These are phyloP conservation scores for Xiphorhynchus elegans DNA, from an alignment of 2,113 vertebrate genomes.

Conservation along the genomic window DNA sequence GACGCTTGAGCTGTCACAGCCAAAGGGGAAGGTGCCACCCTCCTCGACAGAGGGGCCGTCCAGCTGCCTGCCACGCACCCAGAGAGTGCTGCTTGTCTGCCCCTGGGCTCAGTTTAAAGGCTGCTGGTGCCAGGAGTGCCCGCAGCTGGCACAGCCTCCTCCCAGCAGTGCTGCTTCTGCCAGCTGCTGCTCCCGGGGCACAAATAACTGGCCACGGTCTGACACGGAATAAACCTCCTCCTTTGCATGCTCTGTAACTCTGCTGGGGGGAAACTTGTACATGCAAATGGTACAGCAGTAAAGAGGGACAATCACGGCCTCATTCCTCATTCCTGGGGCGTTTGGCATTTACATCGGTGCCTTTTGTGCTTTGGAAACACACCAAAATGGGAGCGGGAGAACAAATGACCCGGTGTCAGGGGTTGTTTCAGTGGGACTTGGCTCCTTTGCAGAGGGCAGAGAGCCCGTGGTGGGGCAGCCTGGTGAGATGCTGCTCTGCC, in stretches of 20 bases:
- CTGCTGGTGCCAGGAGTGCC: not conserved
- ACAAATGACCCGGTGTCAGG: not conserved
- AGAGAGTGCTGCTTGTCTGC: accelerated
- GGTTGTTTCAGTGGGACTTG: not conserved
- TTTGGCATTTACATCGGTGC: not conserved
- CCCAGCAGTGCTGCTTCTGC: accelerated
- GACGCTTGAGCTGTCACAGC: not conserved
- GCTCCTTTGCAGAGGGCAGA: not conserved
- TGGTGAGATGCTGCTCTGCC: accelerated
- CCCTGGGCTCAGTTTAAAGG: not conserved
- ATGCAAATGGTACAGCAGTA: not conserved
- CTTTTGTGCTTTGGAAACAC: not conserved
- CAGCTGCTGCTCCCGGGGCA: not conserved
- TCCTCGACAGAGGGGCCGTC: accelerated
- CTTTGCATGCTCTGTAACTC: accelerated
- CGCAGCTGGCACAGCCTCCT: not conserved
- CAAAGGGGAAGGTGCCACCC: not conserved
- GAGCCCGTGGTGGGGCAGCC: not conserved
- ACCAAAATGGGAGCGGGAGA: not conserved
- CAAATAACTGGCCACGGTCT: accelerated
- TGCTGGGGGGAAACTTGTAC: not conserved
- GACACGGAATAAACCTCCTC: not conserved
- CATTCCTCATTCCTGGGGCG: accelerated
- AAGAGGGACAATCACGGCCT: not conserved
- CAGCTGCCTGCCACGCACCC: accelerated